Evolutionary conservation across 1,140 invertebrate species (phyloP), one percentile per base, ranked within the genome.

Genomic region (Lycorma delicatula): DNA sequence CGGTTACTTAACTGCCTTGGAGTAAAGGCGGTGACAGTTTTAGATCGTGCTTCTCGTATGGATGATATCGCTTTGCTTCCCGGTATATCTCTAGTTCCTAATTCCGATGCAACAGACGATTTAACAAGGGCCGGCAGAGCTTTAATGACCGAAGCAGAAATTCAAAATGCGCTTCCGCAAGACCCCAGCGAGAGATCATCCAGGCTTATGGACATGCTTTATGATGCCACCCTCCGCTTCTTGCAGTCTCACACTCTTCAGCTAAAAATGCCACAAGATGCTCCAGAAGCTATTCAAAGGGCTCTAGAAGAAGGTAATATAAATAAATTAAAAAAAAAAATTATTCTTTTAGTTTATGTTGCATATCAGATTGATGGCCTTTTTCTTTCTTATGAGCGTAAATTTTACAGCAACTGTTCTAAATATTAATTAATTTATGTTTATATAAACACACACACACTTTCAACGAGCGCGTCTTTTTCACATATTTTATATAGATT

Each of bases 281-380:
- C 76, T 11, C 67, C 76, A 20, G 71, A 78, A 63, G 67, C 72
- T 53, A 64, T 81, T 46, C 72, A 78, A 13, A 75, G 82, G 31
- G 74, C 80, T 57, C 66, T 85, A 29, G 74, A 75, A 66, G 82
- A 84, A 79, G 83, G 81, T 82, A 67, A 70, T 60, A 36, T 54
- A 13, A n/a, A n/a, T n/a, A n/a, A n/a, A n/a, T n/a, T n/a, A n/a
- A n/a, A n/a, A n/a, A n/a, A n/a, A n/a, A n/a, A n/a, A n/a, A n/a
- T n/a, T n/a, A n/a, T n/a, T n/a, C n/a, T n/a, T n/a, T n/a, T n/a
- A n/a, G n/a, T n/a, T n/a, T n/a, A n/a, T n/a, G n/a, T n/a, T n/a
- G n/a, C n/a, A n/a, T n/a, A n/a, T n/a, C n/a, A n/a, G n/a, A n/a
- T n/a, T n/a, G n/a, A n/a, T n/a, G n/a, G n/a, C n/a, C n/a, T n/a